These are phyloP conservation scores for Merops nubicus DNA, from an alignment of 2,113 vertebrate species.

Conservation along the genomic window DNA sequence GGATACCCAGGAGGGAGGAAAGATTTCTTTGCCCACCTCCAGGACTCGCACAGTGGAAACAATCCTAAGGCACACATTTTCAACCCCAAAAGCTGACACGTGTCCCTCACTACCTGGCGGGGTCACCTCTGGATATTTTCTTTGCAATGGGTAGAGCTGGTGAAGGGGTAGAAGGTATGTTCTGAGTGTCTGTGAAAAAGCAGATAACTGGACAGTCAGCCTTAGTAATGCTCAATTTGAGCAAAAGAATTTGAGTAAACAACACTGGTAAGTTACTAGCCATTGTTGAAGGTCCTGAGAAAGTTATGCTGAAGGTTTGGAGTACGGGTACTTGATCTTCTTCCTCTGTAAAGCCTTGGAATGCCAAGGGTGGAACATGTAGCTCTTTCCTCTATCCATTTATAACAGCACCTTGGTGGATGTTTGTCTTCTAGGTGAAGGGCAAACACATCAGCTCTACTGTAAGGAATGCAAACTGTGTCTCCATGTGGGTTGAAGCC, in stretches of 20 bases:
- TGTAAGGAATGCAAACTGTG: neutral
- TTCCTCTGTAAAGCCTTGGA: neutral
- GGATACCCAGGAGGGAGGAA: neutral
- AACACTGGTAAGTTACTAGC: neutral
- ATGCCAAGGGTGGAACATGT: neutral
- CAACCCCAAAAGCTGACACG: neutral
- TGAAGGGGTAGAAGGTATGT: neutral
- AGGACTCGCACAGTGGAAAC: neutral
- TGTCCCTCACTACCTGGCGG: fast-evolving
- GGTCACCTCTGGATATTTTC: neutral
- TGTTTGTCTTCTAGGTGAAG: neutral
- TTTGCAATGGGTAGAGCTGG: neutral
- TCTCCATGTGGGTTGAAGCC: neutral
- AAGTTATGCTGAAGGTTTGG: neutral
- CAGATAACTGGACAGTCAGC: neutral
- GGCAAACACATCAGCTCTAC: neutral
- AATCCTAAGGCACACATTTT: neutral
- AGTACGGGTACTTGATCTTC: neutral
- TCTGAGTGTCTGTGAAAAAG: neutral
- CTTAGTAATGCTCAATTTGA: neutral
- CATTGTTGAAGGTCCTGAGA: neutral
- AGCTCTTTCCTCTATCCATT: neutral
- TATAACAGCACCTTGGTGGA: neutral
- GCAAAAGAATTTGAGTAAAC: neutral
- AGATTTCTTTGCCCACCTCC: neutral